Base-by-base conservation (phyloP, 2,113 vertebrate genomes). In the Apus apus region DNA sequence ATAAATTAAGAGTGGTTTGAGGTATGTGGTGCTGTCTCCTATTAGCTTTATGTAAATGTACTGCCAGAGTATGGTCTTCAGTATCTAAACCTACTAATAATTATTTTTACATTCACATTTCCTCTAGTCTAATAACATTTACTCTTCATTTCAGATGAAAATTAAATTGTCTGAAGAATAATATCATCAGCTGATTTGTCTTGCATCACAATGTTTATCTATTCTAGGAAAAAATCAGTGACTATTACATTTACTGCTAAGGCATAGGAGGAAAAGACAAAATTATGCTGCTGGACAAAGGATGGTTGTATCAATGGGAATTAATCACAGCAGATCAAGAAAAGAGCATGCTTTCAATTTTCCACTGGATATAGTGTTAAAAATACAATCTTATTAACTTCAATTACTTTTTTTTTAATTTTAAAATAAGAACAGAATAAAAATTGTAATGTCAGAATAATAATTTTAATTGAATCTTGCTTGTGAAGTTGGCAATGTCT, bases 171-270 rank as follows among this genome's bases (percentile, higher is more conserved):
- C 58, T 90, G 70, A 93, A 84, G 54, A 87, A 71, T 64, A 78
- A 45, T 75, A 67, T 68, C 23, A 29, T 87, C 76, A 76, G 51
- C 46, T 89, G 85, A 74, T 94, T 93, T 83, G 34, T 71, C 71
- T 91, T 94, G 53, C 29, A 76, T 93, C 15, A 1, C 74, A 43
- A 17, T 93, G 71, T 89, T 94, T 95, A 91, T 83, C 81, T 90
- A 72, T 79, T 94, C 50, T 85, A 75, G 81, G 81, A 74, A 83
- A 97, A 88, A 86, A 90, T 92, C 88, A 74, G 89, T 90, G 56
- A 87, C 90, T 86, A 92, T 96, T 93, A 60, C 64, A 88, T 94
- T 93, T 92, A 53, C 56, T 6, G 2, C 60, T 70, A 78, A 95
- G 71, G 40, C 71, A 71, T 65, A 58, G 34, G 84, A 80, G 76